Evolutionary conservation across 2,888 invertebrate genomes (phyloP), one percentile per base, ranked within the genome.

Genomic region (Mellilla xanthometata): DNA sequence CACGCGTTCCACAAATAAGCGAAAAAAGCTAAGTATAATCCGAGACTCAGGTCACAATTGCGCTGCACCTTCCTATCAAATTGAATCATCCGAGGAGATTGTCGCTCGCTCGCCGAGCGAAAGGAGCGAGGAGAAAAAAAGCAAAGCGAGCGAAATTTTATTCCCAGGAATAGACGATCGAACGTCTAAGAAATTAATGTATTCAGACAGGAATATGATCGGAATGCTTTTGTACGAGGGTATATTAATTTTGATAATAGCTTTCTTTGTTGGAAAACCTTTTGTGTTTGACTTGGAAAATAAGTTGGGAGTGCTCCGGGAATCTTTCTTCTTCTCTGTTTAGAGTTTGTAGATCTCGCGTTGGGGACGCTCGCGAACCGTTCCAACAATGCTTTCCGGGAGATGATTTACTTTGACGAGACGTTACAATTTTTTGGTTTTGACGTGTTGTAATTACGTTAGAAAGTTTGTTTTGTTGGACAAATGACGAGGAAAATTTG

Each of bases 51-150:
- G 44, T 58, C 54, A 56, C 56, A 52, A 65, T 57, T 57, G 57
- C 47, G 49, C 48, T 52, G 64, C 58, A 55, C 54, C 52, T 60
- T 40, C 40, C 42, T 26, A 49, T 64, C 56, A 66, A 70, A 76
- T 75, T 68, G 77, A 74, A 76, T 77, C 72, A 73, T 61, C 60
- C 62, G 43, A 54, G 62, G 53, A 67, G 68, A 75, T 65, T 69
- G 71, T 66, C 72, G 65, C 59, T 54, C 53, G 48, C 59, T 12
- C 56, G 53, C 52, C 39, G 39, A 50, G 41, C 54, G 40, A 54
- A 54, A 56, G 47, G 19, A 41, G 33, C 33, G 47, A 48, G 44
- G n/a, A 27, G 51, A 51, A 53, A 52, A 24, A 50, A 49, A 36
- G 28, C 28, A 12, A 49, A 47, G 27, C 48, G 45, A 42, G 41